Conservation (phyloP, 2,888 invertebrate genomes). For the Drosophila nr. perissopoda region DNA sequence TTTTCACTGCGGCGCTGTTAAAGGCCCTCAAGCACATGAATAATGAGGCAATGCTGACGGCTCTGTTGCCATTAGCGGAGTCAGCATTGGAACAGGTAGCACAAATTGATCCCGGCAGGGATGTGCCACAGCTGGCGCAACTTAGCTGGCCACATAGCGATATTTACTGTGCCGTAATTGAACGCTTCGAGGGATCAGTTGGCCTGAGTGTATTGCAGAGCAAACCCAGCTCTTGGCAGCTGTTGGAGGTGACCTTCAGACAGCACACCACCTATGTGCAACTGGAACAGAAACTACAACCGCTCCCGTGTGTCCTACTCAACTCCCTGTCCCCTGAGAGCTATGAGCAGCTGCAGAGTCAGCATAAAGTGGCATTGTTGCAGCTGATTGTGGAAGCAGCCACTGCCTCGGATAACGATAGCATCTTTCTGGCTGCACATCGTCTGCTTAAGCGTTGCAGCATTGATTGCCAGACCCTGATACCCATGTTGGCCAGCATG, state of each 20-base stretch:
- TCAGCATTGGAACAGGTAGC: conserved; percentile 51
- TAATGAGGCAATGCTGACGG: conserved; percentile 58
- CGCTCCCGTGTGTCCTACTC: conserved; percentile 81
- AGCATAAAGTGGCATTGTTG: conserved; percentile 85
- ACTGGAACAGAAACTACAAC: conserved; percentile 71
- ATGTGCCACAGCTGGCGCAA: conserved; percentile 53
- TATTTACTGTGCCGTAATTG: conserved; percentile 86
- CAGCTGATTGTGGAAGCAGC: conserved; percentile 86
- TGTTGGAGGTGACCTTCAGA: conserved; percentile 86
- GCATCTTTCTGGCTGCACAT: conserved; percentile 87
- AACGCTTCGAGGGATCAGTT: conserved; percentile 86
- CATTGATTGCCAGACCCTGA: conserved; percentile 87
- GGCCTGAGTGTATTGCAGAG: conserved; percentile 57
- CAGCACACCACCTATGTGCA: conserved; percentile 84
- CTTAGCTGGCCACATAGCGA: conserved; percentile 86
- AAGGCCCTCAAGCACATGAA: conserved; percentile 77
- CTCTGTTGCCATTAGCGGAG: conserved; percentile 69
- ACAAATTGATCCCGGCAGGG: background rate
- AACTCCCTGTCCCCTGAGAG: conserved; percentile 70
- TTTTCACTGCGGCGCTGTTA: conserved; percentile 65
- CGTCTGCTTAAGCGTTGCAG: conserved; percentile 89
- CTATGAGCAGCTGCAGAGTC: conserved; percentile 85
- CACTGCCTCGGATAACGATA: conserved; percentile 87
- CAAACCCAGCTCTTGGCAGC: conserved; percentile 86
- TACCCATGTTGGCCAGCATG: conserved; percentile 88